Conservation (phyloP, 2,113 vertebrate species). For the Equus quagga region DNA sequence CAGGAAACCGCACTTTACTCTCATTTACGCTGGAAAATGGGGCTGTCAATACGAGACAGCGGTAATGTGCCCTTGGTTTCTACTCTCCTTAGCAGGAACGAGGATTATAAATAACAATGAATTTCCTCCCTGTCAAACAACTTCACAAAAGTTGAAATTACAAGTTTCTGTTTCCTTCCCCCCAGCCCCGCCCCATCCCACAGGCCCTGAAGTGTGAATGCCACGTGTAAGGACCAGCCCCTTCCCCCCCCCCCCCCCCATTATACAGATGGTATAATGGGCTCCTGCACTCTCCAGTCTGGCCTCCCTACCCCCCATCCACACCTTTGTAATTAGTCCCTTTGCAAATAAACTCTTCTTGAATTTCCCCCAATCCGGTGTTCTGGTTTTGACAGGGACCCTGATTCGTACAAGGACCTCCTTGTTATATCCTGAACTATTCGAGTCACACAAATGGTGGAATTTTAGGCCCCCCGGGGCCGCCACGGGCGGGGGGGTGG, state of each 20-base stretch:
- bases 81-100: background rate
- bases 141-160: rapidly evolving
- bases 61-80: rapidly evolving
- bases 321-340: background rate
- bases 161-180: background rate
- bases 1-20: background rate
- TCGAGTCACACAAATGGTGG: background rate
- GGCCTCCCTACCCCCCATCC: background rate
- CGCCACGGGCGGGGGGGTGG: no score
- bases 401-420: background rate
- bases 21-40: background rate
- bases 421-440: background rate
- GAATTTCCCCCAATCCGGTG: background rate
- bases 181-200: background rate
- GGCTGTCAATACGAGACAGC: rapidly evolving
- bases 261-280: no score
- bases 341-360: background rate
- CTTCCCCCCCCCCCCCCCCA: no score
- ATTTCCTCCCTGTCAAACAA: background rate
- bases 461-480: background rate
- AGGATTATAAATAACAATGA: background rate
- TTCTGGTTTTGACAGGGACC: background rate
- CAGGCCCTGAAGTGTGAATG: background rate
- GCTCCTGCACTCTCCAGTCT: rapidly evolving
- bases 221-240: rapidly evolving